Base-by-base conservation (phyloP, 2,888 invertebrate species). In the Podabrus alpinus region DNA sequence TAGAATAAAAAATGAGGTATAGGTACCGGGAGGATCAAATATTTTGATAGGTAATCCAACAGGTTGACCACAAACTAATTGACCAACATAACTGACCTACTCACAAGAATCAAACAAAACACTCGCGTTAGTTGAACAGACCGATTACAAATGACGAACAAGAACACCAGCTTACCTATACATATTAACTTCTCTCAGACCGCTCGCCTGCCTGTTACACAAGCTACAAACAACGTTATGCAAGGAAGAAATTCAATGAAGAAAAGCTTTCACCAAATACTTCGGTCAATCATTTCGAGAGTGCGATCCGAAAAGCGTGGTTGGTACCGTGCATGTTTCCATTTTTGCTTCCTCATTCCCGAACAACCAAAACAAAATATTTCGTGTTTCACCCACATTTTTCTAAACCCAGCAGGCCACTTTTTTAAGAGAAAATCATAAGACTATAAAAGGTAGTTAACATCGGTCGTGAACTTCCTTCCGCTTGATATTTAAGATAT, bases 201-300 rank as follows among this genome's bases (percentile, higher is more conserved):
- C 77, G 75, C 70, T 73, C 69, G 77, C 71, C n/a, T 45, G 45
- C 45, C 73, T 75, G 81, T 82, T 82, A 81, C 81, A 82, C 82
- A 82, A 82, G 81, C 76, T 78, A 79, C 79, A 80, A 81, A 78
- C 77, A 73, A 68, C 67, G 80, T 82, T 83, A 83, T 82, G 83
- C 83, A 83, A 83, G 83, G 77, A 80, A 81, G 80, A 80, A 81
- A 81, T 81, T 80, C 76, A 77, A 79, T 77, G 80, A 82, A 83
- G 81, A 82, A 82, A 83, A 82, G 81, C 83, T 83, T 83, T 83
- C 83, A 80, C 81, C 75, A 69, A 71, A 71, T 73, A 73, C 72
- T 71, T n/a, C 71, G 76, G 21, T 24, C 19, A 70, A 29, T 29
- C 25, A 71, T 68, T 76, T 71, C 64, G 68, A 69, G 68, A 15